phyloP scores from a whole-genome alignment of 2,113 vertebrate species.

The Hydropotes inermis region DNA sequence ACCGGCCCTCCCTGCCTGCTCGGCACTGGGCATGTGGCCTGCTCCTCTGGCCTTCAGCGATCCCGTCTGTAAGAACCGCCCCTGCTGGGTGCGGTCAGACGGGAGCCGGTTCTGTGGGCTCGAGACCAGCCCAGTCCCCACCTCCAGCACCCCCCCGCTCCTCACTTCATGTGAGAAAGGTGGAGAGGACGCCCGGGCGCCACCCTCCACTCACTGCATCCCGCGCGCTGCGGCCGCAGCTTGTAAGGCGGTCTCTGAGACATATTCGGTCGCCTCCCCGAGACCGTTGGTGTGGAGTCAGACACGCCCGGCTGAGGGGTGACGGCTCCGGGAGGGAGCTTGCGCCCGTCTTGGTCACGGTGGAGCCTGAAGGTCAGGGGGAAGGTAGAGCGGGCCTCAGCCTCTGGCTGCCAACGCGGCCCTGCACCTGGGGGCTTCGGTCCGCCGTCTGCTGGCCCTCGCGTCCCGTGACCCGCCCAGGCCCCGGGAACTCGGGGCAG shows the following conservation, averaged over 20 bases:
- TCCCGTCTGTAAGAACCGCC: background rate
- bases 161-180: background rate
- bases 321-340: background rate
- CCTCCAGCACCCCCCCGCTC: background rate
- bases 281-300: background rate
- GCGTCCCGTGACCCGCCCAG: fast-evolving
- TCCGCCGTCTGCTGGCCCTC: background rate
- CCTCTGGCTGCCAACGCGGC: fast-evolving
- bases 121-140: background rate
- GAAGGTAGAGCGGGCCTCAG: fast-evolving
- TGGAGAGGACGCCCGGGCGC: background rate
- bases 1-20: background rate
- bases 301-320: background rate
- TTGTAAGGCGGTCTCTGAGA: background rate
- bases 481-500: background rate
- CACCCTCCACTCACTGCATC: fast-evolving
- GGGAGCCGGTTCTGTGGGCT: background rate
- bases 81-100: background rate
- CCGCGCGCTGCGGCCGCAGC: fast-evolving
- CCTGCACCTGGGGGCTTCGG: fast-evolving
- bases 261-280: background rate
- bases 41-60: no score
- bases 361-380: background rate
- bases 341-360: fast-evolving
- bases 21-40: fast-evolving